Percentiles rank a stretch among this genome's conserved stretches.
These are phyloP conservation scores for Chloebia gouldiae DNA, from an alignment of 2,113 vertebrate genomes.

Conservation along the genomic window DNA sequence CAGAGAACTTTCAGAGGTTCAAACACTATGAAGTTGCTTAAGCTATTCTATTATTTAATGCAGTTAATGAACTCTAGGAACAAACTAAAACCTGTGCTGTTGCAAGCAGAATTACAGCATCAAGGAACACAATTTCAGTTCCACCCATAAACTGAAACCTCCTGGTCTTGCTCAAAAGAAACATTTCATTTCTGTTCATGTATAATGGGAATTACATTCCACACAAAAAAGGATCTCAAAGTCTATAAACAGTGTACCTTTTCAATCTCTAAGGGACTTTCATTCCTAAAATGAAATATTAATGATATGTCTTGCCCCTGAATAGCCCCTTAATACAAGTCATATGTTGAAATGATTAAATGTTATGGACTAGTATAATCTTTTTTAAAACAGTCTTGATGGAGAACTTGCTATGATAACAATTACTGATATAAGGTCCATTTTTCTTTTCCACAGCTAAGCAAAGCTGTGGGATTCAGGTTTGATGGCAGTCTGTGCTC, in stretches of 20 bases:
- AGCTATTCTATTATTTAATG: constrained; percentile 17
- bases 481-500: constrained; percentile 51
- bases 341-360: constrained; percentile 70
- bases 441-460: constrained; percentile 62
- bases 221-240: constrained; percentile 53
- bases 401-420: constrained; percentile 57
- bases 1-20: constrained; percentile 25
- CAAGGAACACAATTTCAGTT: constrained; percentile 50
- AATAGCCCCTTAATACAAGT: constrained; percentile 70
- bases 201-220: constrained; percentile 68
- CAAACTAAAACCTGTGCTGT: constrained; percentile 36
- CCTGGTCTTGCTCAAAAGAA: constrained; percentile 51
- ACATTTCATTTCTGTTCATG: constrained; percentile 47
- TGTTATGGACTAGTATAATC: constrained; percentile 51
- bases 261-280: constrained; percentile 69
- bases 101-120: constrained; percentile 50
- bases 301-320: constrained; percentile 60
- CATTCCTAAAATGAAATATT: constrained; percentile 68
- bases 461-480: constrained; percentile 48
- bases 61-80: not conserved
- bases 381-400: constrained; percentile 48
- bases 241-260: constrained; percentile 69
- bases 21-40: constrained; percentile 49
- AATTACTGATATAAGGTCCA: constrained; percentile 49
- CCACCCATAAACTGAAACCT: constrained; percentile 57